phyloP scores from a whole-genome alignment of 1,140 invertebrate genomes.

The Pogonus chalceus region DNA sequence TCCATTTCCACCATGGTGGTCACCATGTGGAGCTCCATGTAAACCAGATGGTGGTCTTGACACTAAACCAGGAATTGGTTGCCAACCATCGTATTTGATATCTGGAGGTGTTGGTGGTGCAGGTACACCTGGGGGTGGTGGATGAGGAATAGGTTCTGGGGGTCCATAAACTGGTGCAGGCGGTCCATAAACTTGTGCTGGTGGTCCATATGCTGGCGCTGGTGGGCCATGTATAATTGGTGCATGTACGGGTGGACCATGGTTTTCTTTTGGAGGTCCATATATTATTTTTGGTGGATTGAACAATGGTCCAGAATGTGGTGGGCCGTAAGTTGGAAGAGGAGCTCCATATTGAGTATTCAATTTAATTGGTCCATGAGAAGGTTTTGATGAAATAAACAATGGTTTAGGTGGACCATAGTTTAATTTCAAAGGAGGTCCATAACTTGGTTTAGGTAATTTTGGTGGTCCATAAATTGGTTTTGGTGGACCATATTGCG shows the following conservation, averaged over 20 bases:
- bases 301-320: constrained; percentile 26
- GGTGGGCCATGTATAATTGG: constrained; percentile 12
- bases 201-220: constrained; percentile 15
- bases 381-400: constrained; percentile 31
- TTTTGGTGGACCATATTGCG: constrained; percentile 33
- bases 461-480: constrained; percentile 39
- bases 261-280: constrained; percentile 31
- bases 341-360: constrained; percentile 23
- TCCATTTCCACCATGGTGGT: constrained; percentile 30
- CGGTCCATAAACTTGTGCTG: constrained; percentile 13
- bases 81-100: constrained; percentile 74
- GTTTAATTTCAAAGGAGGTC: constrained; percentile 31
- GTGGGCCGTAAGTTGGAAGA: constrained; percentile 20
- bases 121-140: constrained; percentile 52
- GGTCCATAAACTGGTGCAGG: constrained; percentile 33
- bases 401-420: constrained; percentile 33
- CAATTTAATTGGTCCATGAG: constrained; percentile 33
- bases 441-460: constrained; percentile 29
- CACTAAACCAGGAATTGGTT: constrained; percentile 59
- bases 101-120: constrained; percentile 62
- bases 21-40: constrained; percentile 29
- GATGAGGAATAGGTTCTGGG: constrained; percentile 39
- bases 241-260: constrained; percentile 10
- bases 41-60: constrained; percentile 29
- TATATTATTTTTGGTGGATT: constrained; percentile 37